Conservation (phyloP, 2,113 vertebrate species). For the Polypterus bichir region DNA sequence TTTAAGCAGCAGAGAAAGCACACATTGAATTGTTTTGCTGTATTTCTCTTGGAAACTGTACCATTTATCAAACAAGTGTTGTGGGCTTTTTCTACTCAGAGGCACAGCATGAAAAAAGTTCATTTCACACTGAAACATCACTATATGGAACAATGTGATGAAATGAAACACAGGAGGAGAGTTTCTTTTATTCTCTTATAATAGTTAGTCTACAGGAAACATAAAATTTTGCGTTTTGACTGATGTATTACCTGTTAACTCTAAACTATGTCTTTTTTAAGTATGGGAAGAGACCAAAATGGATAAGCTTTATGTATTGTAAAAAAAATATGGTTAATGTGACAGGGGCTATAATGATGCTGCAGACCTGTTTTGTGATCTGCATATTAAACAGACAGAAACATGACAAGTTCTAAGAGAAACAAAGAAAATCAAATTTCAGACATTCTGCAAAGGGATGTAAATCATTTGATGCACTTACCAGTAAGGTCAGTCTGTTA, state of each 20-base stretch:
- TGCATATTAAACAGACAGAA: slow-evolving; percentile 30
- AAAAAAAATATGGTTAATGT: slow-evolving; percentile 55
- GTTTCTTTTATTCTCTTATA: slow-evolving; percentile 64
- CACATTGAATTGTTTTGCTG: slow-evolving; percentile 64
- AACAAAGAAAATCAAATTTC: no score
- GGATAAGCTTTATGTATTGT: slow-evolving; percentile 42
- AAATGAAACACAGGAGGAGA: slow-evolving; percentile 73
- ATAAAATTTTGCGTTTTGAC: slow-evolving; percentile 68
- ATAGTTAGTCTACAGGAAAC: slow-evolving; percentile 65
- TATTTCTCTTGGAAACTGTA: slow-evolving; percentile 53
- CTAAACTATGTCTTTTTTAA: slow-evolving; percentile 66
- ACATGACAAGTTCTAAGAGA: slow-evolving; percentile 20
- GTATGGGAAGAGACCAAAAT: slow-evolving; percentile 54
- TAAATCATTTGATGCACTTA: no score
- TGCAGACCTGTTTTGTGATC: slow-evolving; percentile 31
- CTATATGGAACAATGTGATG: slow-evolving; percentile 67
- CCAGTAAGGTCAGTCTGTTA: no score
- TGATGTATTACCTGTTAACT: slow-evolving; percentile 68
- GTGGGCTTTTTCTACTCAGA: slow-evolving; percentile 68
- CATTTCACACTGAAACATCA: slow-evolving; percentile 82
- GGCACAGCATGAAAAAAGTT: slow-evolving; percentile 79
- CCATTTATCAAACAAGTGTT: slow-evolving; percentile 65
- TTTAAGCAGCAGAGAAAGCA: slow-evolving; percentile 68
- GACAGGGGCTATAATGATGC: slow-evolving; percentile 40
- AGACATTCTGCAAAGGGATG: no score